A percentile compares a stretch with the other conserved stretches of the same genome.
Conservation (phyloP, 2,113 vertebrate genomes). For the Rhegmatorhina hoffmannsi region DNA sequence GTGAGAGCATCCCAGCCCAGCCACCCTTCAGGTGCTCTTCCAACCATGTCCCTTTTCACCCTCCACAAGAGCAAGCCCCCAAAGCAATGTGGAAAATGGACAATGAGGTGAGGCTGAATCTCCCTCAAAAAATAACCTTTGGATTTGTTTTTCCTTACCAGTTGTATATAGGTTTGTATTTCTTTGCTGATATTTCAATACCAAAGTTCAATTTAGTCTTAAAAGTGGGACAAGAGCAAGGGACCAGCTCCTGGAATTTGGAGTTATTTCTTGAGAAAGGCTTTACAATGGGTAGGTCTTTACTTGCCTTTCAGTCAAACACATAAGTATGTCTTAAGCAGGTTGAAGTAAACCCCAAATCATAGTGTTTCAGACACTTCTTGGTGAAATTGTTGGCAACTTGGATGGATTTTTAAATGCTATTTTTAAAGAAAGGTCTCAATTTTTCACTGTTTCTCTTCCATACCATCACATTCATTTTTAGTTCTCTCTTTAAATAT, state of each 20-base stretch:
- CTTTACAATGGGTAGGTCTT: neutral
- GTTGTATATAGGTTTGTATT: neutral
- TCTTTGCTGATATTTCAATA: neutral
- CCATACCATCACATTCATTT: neutral
- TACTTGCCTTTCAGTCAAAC: neutral
- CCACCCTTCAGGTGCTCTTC: neutral
- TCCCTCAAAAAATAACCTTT: fast-evolving
- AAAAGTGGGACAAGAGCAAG: neutral
- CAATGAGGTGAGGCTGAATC: neutral
- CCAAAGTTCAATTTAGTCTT: neutral
- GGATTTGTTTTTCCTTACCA: neutral
- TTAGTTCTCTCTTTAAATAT: neutral
- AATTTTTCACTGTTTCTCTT: neutral
- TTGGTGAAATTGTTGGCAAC: neutral
- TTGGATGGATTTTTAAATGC: neutral
- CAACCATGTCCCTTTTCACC: neutral
- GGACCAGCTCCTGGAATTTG: neutral
- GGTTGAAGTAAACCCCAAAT: neutral
- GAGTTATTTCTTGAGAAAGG: neutral
- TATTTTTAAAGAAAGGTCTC: neutral
- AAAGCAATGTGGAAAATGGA: neutral
- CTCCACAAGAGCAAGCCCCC: neutral
- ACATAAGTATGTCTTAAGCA: neutral
- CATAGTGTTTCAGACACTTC: neutral
- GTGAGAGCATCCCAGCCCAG: neutral